Conservation (phyloP, 2,113 vertebrate species). For the Furnarius figulus region DNA sequence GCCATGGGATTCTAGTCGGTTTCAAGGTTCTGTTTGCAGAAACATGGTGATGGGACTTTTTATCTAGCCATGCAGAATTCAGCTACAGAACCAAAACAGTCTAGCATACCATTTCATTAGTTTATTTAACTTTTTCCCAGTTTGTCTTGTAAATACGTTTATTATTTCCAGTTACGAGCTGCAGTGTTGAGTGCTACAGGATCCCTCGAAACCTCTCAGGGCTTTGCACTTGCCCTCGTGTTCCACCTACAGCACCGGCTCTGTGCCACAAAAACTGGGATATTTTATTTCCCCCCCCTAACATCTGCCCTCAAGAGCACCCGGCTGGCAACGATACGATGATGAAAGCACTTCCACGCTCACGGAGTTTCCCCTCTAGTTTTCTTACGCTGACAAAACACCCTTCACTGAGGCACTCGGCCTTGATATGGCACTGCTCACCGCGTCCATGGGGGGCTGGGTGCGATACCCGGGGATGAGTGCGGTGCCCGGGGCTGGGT, state of each 20-base stretch:
- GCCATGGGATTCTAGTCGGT: accelerated
- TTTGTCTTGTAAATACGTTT: not conserved
- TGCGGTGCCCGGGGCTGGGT: no score
- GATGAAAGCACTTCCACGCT: accelerated
- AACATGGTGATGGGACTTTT: not conserved
- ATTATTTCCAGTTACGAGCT: not conserved
- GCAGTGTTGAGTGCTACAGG: not conserved
- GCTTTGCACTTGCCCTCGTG: not conserved
- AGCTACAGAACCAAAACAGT: not conserved
- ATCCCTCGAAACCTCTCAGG: not conserved
- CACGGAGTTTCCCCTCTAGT: accelerated
- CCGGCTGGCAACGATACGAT: not conserved
- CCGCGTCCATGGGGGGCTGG: accelerated
- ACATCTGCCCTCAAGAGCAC: not conserved
- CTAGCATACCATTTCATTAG: not conserved
- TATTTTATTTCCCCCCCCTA: not conserved
- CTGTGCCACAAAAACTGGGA: accelerated
- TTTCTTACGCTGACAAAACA: not conserved
- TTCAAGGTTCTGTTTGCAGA: not conserved
- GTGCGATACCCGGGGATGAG: no score
- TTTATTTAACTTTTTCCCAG: not conserved
- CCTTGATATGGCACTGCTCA: accelerated
- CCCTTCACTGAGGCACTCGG: not conserved
- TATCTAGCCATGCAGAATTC: not conserved
- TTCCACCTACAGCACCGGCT: not conserved